Evolutionary conservation across 2,113 vertebrate genomes (phyloP).

Genomic region (Odocoileus hemionus): DNA sequence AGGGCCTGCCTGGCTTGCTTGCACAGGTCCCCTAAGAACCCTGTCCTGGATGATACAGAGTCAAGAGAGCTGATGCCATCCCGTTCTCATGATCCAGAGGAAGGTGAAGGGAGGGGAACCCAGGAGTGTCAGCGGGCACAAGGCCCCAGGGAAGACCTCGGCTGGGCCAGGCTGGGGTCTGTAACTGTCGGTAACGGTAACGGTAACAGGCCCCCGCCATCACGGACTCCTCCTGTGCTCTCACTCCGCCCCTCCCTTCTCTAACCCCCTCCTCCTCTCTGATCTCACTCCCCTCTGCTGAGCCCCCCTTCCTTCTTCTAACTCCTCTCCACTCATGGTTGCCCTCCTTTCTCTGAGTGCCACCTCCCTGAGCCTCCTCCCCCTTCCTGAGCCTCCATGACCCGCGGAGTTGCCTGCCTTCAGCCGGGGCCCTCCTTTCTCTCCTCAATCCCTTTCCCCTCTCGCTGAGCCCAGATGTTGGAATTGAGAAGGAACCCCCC

Average conservation of each 20-base stretch:
- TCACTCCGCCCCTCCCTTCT: background rate
- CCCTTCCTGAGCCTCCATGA: background rate
- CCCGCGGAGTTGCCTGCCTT: background rate
- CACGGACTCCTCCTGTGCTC: background rate
- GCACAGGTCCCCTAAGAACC: background rate
- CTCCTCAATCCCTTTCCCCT: background rate
- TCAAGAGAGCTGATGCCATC: background rate
- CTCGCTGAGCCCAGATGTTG: background rate
- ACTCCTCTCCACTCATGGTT: background rate
- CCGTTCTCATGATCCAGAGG: background rate
- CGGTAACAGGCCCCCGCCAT: background rate
- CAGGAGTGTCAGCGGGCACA: background rate
- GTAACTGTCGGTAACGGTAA: background rate
- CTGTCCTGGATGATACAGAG: background rate
- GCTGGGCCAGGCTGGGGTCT: background rate
- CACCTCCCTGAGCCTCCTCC: too few relatives aligned
- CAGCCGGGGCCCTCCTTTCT: background rate
- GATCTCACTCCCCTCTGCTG: background rate
- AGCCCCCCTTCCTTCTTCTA: background rate
- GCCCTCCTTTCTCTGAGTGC: background rate
- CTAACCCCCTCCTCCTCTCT: background rate
- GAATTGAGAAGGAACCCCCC: background rate
- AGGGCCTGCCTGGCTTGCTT: background rate
- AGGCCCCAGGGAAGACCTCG: background rate
- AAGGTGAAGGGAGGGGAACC: background rate